Conservation (phyloP, 2,113 vertebrate genomes). For the Herpetotheres cachinnans region DNA sequence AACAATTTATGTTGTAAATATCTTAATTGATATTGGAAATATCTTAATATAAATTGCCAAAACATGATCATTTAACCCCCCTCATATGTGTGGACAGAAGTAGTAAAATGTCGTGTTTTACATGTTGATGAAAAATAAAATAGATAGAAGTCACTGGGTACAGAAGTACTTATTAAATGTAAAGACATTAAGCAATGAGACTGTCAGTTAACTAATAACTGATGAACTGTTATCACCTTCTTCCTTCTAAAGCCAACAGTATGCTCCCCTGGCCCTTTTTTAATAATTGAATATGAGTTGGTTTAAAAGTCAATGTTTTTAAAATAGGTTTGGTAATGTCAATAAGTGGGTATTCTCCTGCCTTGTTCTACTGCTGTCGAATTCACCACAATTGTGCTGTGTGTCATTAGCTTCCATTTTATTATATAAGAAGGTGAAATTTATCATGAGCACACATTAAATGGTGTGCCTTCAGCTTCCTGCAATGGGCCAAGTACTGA, state of each 20-base stretch:
- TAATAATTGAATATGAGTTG: slow-evolving; percentile 2
- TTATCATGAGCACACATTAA: background rate
- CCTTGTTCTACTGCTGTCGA: background rate
- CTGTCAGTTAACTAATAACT: background rate
- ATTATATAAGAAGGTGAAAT: background rate
- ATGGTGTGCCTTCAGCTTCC: background rate
- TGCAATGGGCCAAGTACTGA: background rate
- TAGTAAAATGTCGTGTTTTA: background rate
- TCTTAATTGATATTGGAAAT: background rate
- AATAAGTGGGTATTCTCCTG: background rate
- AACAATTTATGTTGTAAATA: background rate
- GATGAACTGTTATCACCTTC: background rate
- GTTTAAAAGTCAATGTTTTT: background rate
- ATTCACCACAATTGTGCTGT: background rate
- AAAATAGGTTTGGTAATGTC: background rate
- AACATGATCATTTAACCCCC: background rate
- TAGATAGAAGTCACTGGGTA: background rate
- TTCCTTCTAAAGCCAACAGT: background rate
- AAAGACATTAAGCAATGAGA: background rate
- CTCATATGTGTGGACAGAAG: background rate
- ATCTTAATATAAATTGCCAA: background rate
- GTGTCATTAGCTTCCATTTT: slow-evolving; percentile 34
- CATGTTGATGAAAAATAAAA: background rate
- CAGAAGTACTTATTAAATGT: background rate
- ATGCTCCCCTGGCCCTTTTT: background rate